phyloP scores from a whole-genome alignment of 2,113 vertebrate species.

The Aplodontia rufa region DNA sequence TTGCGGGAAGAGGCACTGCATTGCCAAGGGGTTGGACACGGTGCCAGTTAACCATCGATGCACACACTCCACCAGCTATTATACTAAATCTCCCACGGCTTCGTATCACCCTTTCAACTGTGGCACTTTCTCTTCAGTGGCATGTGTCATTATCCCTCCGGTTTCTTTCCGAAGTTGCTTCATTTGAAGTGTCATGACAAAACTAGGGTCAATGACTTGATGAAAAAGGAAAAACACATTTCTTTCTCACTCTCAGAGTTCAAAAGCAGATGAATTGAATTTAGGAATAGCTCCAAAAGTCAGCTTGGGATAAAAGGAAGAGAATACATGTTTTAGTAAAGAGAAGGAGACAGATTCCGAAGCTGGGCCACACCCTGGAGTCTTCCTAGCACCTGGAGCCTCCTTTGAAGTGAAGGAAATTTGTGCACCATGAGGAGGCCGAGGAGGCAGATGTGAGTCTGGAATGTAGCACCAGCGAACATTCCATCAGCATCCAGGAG shows the following conservation, averaged over 20 bases:
- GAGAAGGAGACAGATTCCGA: slow-evolving; percentile 26
- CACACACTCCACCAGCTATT: not conserved
- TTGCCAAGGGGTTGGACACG: not conserved
- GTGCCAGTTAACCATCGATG: not conserved
- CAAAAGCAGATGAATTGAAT: slow-evolving; percentile 15
- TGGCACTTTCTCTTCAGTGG: not conserved
- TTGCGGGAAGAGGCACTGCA: not conserved
- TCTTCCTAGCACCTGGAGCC: slow-evolving; percentile 59
- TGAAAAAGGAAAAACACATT: not conserved
- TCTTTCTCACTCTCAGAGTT: slow-evolving; percentile 29
- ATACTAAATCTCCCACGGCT: not conserved
- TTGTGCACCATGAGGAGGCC: not conserved
- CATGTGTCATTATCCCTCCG: not conserved
- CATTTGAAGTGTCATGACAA: not conserved
- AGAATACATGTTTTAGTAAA: not conserved
- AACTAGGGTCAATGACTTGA: not conserved
- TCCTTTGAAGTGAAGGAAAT: slow-evolving; percentile 69
- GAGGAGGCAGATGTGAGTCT: slow-evolving; percentile 34
- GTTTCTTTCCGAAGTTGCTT: not conserved
- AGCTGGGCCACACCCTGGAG: not conserved
- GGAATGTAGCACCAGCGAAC: slow-evolving; percentile 2
- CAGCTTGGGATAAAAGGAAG: slow-evolving; percentile 39
- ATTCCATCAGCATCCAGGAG: not conserved
- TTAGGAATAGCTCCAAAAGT: slow-evolving; percentile 33
- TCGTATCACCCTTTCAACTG: not conserved